Conservation (phyloP, 1,140 invertebrate species). For the Paracyclopina nana region DNA sequence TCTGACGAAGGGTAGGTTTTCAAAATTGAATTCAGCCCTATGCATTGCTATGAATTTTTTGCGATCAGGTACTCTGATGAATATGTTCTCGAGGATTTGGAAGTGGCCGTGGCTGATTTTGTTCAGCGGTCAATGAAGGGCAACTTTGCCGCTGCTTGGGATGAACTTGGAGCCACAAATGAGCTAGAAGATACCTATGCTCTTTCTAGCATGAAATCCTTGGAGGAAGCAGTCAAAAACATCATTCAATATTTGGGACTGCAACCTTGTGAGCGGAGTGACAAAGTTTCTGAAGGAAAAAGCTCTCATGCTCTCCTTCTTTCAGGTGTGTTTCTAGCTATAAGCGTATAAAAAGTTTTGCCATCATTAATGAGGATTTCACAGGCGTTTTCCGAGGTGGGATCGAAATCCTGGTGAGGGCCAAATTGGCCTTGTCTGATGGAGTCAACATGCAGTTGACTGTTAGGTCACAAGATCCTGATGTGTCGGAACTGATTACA, state of each 20-base stretch:
- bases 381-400: slow-evolving; percentile 66
- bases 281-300: slow-evolving; percentile 63
- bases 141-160: slow-evolving; percentile 40
- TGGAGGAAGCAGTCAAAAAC: slow-evolving; percentile 71
- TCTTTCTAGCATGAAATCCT: slow-evolving; percentile 49
- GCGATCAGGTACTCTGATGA: slow-evolving; percentile 17
- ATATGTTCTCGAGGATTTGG: slow-evolving; percentile 68
- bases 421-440: slow-evolving; percentile 55
- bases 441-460: slow-evolving; percentile 50
- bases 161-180: slow-evolving; percentile 47
- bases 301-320: slow-evolving; percentile 56
- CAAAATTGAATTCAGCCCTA: slow-evolving; percentile 26
- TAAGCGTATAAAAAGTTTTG: no score
- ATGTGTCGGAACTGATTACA: slow-evolving; percentile 58
- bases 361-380: no score
- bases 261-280: slow-evolving; percentile 60
- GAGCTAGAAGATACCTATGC: slow-evolving; percentile 78
- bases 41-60: slow-evolving; percentile 13
- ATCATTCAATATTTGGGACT: slow-evolving; percentile 70
- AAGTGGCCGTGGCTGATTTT: slow-evolving; percentile 71
- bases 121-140: slow-evolving; percentile 60
- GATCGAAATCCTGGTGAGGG: slow-evolving; percentile 63
- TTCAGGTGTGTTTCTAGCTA: slow-evolving; percentile 41
- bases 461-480: slow-evolving; percentile 35
- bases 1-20: slow-evolving; percentile 72